phyloP scores from a whole-genome alignment of 2,113 vertebrate genomes.

The Ciconia boyciana region DNA sequence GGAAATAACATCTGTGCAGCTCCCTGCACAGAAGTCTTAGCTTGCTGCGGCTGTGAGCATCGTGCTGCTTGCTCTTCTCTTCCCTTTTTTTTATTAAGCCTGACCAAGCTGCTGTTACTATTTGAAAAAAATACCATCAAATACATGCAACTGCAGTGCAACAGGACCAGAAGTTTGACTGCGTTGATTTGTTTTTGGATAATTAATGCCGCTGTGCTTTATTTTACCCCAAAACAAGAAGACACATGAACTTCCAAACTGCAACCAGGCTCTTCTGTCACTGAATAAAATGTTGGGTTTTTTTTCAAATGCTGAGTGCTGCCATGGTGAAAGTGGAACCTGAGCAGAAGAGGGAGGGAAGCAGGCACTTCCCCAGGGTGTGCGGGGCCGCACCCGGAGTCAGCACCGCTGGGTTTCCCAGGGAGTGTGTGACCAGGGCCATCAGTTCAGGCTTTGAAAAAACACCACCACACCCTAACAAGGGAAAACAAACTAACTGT shows the following conservation, averaged over 20 bases:
- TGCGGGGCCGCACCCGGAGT: fast-evolving
- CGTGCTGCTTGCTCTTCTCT: neutral
- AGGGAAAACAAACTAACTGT: neutral
- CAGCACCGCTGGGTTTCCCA: fast-evolving
- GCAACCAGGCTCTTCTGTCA: neutral
- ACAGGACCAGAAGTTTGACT: neutral
- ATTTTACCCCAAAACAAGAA: neutral
- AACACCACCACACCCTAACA: neutral
- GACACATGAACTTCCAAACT: neutral
- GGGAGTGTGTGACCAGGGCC: neutral
- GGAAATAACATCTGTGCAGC: neutral
- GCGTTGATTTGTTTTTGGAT: neutral
- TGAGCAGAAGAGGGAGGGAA: no score
- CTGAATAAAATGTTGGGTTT: neutral
- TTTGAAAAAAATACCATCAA: neutral
- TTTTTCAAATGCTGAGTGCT: neutral
- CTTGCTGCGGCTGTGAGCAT: neutral
- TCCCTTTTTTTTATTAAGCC: neutral
- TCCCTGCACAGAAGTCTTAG: neutral
- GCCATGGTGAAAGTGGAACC: neutral
- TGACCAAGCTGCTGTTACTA: neutral
- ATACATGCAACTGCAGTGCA: neutral
- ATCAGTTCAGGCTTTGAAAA: neutral
- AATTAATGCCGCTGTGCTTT: neutral
- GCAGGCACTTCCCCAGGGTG: no score